Conservation (phyloP, 2,113 vertebrate species). For the Microtus ochrogaster region DNA sequence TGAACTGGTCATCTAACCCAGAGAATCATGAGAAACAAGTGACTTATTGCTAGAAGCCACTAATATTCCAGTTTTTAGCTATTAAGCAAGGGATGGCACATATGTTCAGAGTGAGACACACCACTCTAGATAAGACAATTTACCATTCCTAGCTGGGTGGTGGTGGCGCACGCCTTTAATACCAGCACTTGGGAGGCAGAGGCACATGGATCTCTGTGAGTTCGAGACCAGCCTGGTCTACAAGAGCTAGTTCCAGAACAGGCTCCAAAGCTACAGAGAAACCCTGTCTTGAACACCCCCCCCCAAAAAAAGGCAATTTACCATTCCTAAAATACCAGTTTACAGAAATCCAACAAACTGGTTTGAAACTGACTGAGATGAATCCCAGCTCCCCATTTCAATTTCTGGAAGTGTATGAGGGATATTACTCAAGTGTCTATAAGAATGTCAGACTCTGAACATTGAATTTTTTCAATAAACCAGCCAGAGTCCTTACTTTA, state of each 20-base stretch:
- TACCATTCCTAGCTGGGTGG: too few relatives aligned
- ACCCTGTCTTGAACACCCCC: too few relatives aligned
- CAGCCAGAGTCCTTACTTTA: not conserved
- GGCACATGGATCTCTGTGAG: too few relatives aligned
- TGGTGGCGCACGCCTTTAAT: too few relatives aligned
- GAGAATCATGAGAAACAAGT: not conserved
- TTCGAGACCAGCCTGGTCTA: too few relatives aligned
- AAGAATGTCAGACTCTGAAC: not conserved
- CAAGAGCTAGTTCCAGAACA: too few relatives aligned
- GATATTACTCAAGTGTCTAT: not conserved
- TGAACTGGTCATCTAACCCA: too few relatives aligned
- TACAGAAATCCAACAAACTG: not conserved
- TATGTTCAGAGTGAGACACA: not conserved
- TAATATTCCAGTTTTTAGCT: not conserved
- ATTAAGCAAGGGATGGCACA: not conserved
- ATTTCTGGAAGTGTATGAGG: not conserved
- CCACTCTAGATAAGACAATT: not conserved
- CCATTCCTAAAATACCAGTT: not conserved
- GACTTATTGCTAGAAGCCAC: not conserved
- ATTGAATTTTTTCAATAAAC: not conserved
- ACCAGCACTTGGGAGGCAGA: too few relatives aligned
- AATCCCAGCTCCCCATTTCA: not conserved
- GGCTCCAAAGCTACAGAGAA: too few relatives aligned
- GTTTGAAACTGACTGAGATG: not conserved
- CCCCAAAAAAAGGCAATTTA: not conserved